A percentile compares a stretch with the other conserved stretches of the same genome.
These are phyloP conservation scores for Psophia crepitans DNA, from an alignment of 2,113 vertebrate species.

Conservation along the genomic window DNA sequence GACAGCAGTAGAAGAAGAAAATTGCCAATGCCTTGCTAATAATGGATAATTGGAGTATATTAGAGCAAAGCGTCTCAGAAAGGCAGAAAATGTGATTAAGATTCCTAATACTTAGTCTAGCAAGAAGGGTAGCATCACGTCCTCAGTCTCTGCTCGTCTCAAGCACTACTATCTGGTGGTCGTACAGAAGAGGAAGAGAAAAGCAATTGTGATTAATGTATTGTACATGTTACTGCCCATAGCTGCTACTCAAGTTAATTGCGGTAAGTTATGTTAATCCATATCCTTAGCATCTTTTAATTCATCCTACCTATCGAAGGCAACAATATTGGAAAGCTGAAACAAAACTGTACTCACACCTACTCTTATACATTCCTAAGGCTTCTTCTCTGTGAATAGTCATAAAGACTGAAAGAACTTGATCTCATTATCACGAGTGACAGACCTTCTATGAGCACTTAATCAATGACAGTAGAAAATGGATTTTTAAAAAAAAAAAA, in stretches of 20 bases:
- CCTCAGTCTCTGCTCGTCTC: not conserved
- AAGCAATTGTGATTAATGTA: not conserved
- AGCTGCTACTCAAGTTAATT: not conserved
- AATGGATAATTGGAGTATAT: not conserved
- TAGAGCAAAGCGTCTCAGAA: not conserved
- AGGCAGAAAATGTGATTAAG: not conserved
- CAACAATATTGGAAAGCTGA: not conserved
- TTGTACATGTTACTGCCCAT: not conserved
- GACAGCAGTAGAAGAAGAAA: not conserved
- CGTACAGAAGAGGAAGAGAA: not conserved
- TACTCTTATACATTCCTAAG: not conserved
- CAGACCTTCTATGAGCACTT: not conserved
- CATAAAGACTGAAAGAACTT: not conserved
- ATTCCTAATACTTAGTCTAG: not conserved
- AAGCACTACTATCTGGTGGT: not conserved
- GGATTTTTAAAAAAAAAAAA: not conserved
- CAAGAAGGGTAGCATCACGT: not conserved
- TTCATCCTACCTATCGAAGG: not conserved
- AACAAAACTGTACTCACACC: not conserved
- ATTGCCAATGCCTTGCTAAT: not conserved
- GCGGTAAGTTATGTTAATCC: not conserved
- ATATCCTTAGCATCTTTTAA: not conserved
- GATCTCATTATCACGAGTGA: not conserved
- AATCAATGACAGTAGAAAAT: conserved; percentile 13
- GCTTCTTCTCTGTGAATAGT: not conserved